Evolutionary conservation across 1,140 invertebrate genomes (phyloP).

Genomic region (Drosophila obscura): DNA sequence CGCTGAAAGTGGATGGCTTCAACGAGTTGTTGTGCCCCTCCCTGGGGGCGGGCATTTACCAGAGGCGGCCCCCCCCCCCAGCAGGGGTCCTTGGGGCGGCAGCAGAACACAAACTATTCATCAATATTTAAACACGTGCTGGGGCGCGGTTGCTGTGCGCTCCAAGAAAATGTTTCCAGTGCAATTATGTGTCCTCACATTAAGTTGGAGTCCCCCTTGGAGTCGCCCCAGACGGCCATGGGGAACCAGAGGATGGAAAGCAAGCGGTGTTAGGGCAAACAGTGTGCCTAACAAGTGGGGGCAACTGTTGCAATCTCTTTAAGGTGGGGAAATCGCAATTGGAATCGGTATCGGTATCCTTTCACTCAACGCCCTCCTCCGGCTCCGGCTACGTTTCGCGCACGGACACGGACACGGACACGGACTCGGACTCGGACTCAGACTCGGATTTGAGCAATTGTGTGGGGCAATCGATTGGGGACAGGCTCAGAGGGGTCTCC

Average conservation of each 20-base stretch:
- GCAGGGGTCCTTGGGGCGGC: background rate
- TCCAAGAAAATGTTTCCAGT: background rate
- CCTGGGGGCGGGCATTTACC: background rate
- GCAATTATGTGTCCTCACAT: constrained; percentile 27
- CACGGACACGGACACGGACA: too few relatives aligned
- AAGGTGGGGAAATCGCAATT: too few relatives aligned
- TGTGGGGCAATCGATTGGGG: constrained; percentile 5
- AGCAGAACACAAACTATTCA: constrained; percentile 15
- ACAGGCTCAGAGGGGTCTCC: background rate
- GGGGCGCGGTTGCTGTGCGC: background rate
- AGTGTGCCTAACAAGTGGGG: constrained; percentile 27
- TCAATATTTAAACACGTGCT: constrained; percentile 35
- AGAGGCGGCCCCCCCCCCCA: too few relatives aligned
- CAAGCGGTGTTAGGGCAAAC: too few relatives aligned
- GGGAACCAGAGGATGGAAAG: too few relatives aligned
- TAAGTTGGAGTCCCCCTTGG: background rate
- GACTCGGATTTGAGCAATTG: background rate
- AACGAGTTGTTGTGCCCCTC: constrained; percentile 7
- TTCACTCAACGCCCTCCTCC: background rate
- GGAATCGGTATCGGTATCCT: background rate
- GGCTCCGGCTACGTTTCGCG: too few relatives aligned
- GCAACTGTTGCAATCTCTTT: constrained; percentile 26
- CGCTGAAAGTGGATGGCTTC: constrained; percentile 26
- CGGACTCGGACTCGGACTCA: background rate
- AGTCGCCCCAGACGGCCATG: background rate